Evolutionary conservation across 2,888 invertebrate genomes (phyloP), one percentile per base, ranked within the genome.

Genomic region (Strigamia maritima): DNA sequence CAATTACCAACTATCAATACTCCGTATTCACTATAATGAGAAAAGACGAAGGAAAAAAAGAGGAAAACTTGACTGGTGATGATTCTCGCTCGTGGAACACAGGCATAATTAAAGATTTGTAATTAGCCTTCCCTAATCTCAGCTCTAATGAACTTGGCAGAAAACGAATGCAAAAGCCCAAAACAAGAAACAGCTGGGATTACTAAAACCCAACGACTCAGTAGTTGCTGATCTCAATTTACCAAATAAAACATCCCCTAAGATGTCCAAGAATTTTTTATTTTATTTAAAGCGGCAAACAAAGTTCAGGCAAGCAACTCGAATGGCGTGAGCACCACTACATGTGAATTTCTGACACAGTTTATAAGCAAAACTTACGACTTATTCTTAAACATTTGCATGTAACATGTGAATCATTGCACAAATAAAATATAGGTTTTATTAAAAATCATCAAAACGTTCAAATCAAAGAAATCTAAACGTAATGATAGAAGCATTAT

Each of bases 81-180:
- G 65, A 65, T 65, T 65, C 65, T 65, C 65, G 65, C 65, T 65
- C 26, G 24, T 65, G 65, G 26, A 65, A 65, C 65, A 65, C 26
- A 65, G 65, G 65, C 65, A 65, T 65, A 65, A 65, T 65, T 65
- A 65, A 65, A 65, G 65, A 65, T 65, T 65, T 65, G 65, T 65
- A 65, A 65, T 65, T 65, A 65, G 65, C 65, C 65, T 65, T 65
- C 65, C 65, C 65, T 65, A 65, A 65, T 65, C 65, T 65, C 24
- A 26, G 65, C 65, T 65, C 65, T 65, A 65, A 65, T 65, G 65
- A 65, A 65, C 65, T 65, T 65, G 65, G 65, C 7, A 65, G 65
- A 65, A 65, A 65, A 65, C 65, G 65, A 65, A 65, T 65, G 65
- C 65, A 65, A 65, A 65, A 65, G 65, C 65, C 65, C 65, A 65